Base-by-base conservation (phyloP, 1,140 invertebrate genomes). In the Drosophila nebulosa region DNA sequence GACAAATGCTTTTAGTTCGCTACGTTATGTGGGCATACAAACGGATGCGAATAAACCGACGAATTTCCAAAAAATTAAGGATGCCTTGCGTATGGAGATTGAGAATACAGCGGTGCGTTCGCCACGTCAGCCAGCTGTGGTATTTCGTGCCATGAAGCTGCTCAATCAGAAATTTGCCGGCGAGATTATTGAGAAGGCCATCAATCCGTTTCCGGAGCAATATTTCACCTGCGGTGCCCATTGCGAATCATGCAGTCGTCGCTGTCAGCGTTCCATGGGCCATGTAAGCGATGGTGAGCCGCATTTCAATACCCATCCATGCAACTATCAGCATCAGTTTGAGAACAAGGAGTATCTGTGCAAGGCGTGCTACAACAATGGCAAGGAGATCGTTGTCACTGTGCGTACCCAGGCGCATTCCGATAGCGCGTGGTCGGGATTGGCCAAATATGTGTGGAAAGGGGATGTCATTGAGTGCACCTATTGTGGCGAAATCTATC, bases 391-490 rank as follows among this genome's bases (percentile, higher is more conserved):
- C 21, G 84, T 95, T 7, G 96, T 97, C 5, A 94, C 93, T 64
- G 92, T 92, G 12, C 92, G 91, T 1, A 91, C 77, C 90, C 94
- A 91, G 92, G 94, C 94, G 3, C 93, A 94, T 24, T 94, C 92
- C 60, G 95, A 96, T 61, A 94, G 93, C 68, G 94, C 94, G 14
- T 95, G 94, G 95, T 93, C 95, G 32, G 95, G 95, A 24, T 85
- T 96, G 16, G 94, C 95, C 1, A 96, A 94, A 80, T 97, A 96
- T 90, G 95, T 96, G 1, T 97, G 96, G 96, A 94, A 95, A 39
- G 96, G 96, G 83, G 96, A 96, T 90, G 94, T 96, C 1, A 94
- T 97, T 32, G 95, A 97, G 76, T 98, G 97, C 92, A 93, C 93
- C 35, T 93, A 94, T 71, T 97, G 96, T 92, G 96, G 96, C 1